These are phyloP conservation scores for Odontamblyopus rebecca DNA, from an alignment of 2,797 vertebrate species.

Conservation along the genomic window DNA sequence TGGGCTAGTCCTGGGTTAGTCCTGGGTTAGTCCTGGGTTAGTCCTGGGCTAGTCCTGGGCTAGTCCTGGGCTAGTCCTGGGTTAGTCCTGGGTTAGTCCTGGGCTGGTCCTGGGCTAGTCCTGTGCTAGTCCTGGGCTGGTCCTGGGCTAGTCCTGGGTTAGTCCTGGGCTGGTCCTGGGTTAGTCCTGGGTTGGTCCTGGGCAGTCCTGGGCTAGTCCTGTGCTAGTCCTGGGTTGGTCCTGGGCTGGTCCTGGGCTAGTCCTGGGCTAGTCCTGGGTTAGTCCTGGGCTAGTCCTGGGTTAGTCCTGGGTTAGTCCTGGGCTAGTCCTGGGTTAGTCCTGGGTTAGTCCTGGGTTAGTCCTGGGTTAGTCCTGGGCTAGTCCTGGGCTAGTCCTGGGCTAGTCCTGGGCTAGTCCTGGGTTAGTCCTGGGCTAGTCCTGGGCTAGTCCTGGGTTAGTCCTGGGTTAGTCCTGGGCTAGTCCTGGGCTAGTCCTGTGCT, in stretches of 20 bases:
- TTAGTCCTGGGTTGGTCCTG: no score
- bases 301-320: not conserved
- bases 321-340: not conserved
- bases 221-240: not conserved
- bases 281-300: not conserved
- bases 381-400: not conserved
- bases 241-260: not conserved
- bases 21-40: no score
- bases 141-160: no score
- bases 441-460: no score
- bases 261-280: not conserved
- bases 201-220: no score
- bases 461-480: not conserved
- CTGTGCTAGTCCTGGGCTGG: no score
- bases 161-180: no score
- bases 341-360: not conserved
- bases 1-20: no score
- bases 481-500: not conserved
- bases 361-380: not conserved
- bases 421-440: not conserved
- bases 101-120: no score
- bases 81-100: no score
- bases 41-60: no score
- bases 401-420: not conserved
- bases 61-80: no score